phyloP scores from a whole-genome alignment of 2,113 vertebrate genomes.

The Falco punctatus region DNA sequence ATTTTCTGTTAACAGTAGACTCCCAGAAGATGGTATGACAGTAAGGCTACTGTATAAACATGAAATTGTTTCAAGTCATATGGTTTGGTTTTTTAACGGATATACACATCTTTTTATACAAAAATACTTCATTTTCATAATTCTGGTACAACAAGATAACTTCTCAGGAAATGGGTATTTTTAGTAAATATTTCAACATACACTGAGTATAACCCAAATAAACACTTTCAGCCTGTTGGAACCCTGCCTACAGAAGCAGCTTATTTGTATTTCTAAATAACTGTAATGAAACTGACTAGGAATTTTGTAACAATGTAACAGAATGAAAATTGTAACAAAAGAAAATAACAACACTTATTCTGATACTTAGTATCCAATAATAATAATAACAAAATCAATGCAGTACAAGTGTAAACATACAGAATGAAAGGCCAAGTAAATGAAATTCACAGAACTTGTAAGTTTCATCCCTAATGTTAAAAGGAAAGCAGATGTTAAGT shows the following conservation, averaged over 20 bases:
- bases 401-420: rapidly evolving
- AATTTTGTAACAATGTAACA: not conserved
- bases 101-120: not conserved
- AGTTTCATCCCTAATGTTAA: not conserved
- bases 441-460: not conserved
- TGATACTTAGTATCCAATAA: not conserved
- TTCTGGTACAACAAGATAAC: not conserved
- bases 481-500: not conserved
- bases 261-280: not conserved
- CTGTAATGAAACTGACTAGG: not conserved
- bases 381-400: not conserved
- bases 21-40: not conserved
- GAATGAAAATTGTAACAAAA: not conserved
- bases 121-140: not conserved
- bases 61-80: not conserved
- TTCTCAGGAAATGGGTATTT: not conserved
- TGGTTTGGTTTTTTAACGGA: not conserved
- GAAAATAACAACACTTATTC: not conserved
- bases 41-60: not conserved
- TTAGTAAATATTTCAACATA: not conserved
- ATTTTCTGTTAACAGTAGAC: not conserved
- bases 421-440: not conserved
- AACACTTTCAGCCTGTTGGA: not conserved
- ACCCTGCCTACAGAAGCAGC: not conserved
- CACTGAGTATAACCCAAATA: not conserved